These are phyloP conservation scores for Lampris incognitus DNA, from an alignment of 2,113 vertebrate species.

Conservation along the genomic window DNA sequence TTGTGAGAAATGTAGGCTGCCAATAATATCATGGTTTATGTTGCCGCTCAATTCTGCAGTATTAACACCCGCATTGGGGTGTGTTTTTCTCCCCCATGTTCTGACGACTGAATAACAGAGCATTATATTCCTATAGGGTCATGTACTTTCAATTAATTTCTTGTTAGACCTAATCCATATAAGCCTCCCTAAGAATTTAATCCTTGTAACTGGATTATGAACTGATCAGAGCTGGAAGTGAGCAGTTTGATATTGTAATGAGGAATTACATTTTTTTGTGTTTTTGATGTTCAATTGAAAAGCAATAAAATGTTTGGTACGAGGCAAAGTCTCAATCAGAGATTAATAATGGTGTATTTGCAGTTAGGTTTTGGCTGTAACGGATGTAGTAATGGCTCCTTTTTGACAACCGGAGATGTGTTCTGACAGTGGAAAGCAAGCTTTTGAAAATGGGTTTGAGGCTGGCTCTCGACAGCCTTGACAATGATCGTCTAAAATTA, in stretches of 20 bases:
- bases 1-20: conserved; percentile 42
- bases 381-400: no score
- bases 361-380: no score
- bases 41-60: conserved; percentile 64
- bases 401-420: no score
- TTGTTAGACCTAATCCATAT: conserved; percentile 78
- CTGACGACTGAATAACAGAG: conserved; percentile 58
- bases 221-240: conserved; percentile 63
- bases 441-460: conserved; percentile 37
- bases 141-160: conserved; percentile 78
- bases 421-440: no score
- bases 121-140: conserved; percentile 72
- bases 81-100: conserved; percentile 58
- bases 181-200: conserved; percentile 79
- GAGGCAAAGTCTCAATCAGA: no score
- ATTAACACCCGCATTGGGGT: conserved; percentile 56
- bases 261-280: conserved; percentile 53
- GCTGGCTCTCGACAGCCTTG: conserved; percentile 31
- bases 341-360: no score
- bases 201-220: conserved; percentile 79
- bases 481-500: conserved; percentile 22
- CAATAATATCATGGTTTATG: conserved; percentile 53
- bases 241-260: conserved; percentile 60
- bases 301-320: conserved; percentile 17
- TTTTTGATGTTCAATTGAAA: conserved; percentile 41